Evolutionary conservation across 2,797 vertebrate genomes (phyloP), one percentile per base, ranked within the genome.

Genomic region (Selene dorsalis): DNA sequence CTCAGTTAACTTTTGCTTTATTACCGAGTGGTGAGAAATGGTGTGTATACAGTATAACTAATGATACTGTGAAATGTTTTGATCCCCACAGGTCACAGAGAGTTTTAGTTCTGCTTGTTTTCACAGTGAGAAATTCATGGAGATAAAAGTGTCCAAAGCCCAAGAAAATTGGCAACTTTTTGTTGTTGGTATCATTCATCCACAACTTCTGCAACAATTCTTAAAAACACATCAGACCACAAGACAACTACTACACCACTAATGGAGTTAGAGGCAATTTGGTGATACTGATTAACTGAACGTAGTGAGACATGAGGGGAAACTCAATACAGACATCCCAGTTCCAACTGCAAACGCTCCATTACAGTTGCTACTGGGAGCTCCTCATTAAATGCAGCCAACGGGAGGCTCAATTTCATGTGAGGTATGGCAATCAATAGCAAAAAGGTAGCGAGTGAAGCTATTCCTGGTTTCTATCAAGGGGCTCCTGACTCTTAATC

Each of bases 341-440:
- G 83, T 84, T 91, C 89, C 82, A 82, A 84, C 72, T 81, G 83
- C 67, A 73, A 79, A 86, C 56, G 70, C 85, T 93, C 85, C 76
- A 90, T 91, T 89, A 88, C 88, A 77, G 79, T n/a, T 83, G 83
- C 85, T 84, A 82, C 32, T 58, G 73, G 87, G 88, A 89, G 82
- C 28, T 84, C 82, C 80, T 89, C 89, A 90, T 93, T 90, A 92
- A 92, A 91, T 75, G 83, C 73, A 88, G 79, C 88, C 88, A 85
- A 78, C 77, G 57, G 70, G 79, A 85, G 92, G 86, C 93, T 88
- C 55, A 56, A 82, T 94, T 93, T 89, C 84, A 89, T 83, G 80
- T 64, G 84, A 85, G 88, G 77, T 85, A 84, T 79, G 58, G 70
- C 75, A 84, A 92, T 94, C 92, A 79, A 93, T 93, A 86, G 69